These are phyloP conservation scores for Ammodytes dubius DNA, from an alignment of 2,113 vertebrate species.

Conservation along the genomic window DNA sequence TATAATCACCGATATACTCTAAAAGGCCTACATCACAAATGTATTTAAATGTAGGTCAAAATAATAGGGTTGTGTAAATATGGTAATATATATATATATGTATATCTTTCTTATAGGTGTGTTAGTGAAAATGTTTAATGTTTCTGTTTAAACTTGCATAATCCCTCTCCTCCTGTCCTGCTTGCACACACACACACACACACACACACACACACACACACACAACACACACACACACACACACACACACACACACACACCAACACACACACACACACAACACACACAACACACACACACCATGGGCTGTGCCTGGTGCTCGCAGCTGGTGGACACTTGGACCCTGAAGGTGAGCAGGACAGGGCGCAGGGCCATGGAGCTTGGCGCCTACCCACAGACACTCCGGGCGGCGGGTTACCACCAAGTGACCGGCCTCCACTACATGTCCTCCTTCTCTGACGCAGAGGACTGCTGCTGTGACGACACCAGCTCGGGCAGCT, in stretches of 20 bases:
- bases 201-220: conserved; percentile 5
- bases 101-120: not conserved
- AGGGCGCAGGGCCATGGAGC: conserved; percentile 70
- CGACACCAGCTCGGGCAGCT: conserved; percentile 68
- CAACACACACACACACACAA: conserved; percentile 18
- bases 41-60: not conserved
- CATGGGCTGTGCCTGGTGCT: conserved; percentile 80
- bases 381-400: conserved; percentile 67
- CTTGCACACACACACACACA: not conserved
- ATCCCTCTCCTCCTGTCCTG: not conserved
- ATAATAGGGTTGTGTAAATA: not conserved
- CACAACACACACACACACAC: not conserved
- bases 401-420: conserved; percentile 65
- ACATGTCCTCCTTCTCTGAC: conserved; percentile 80
- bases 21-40: not conserved
- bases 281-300: conserved; percentile 14
- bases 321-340: conserved; percentile 81
- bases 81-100: not conserved
- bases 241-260: conserved; percentile 13
- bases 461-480: conserved; percentile 77
- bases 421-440: conserved; percentile 76
- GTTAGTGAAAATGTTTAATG: not conserved
- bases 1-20: not conserved
- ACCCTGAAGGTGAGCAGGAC: conserved; percentile 55
- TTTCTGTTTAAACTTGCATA: conserved; percentile 18